phyloP scores from a whole-genome alignment of 1,140 invertebrate species.

The Dendroctonus ponderosae region DNA sequence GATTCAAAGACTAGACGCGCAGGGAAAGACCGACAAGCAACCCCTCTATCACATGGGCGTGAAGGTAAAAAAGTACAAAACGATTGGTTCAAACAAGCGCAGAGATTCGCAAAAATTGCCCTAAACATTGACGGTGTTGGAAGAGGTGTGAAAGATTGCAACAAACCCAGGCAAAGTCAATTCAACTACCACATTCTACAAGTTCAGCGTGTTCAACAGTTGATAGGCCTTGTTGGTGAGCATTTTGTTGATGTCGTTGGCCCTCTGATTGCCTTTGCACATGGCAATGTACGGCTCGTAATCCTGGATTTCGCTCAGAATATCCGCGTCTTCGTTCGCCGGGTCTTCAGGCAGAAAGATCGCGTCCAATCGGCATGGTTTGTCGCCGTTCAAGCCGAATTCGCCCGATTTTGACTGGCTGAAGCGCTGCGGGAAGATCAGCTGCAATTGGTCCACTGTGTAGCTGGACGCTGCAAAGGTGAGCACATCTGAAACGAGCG shows the following conservation, averaged over 20 bases:
- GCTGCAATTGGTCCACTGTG: conserved; percentile 53
- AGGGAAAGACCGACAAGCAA: too few relatives aligned
- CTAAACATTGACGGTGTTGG: too few relatives aligned
- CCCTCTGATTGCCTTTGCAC: conserved; percentile 58
- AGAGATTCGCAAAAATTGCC: too few relatives aligned
- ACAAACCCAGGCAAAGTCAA: too few relatives aligned
- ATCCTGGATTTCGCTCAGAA: conserved; percentile 49
- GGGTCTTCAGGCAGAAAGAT: conserved; percentile 9
- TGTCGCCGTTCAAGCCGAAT: conserved; percentile 17
- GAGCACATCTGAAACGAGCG: conserved; percentile 50
- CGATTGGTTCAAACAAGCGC: too few relatives aligned
- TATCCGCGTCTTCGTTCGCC: conserved; percentile 36
- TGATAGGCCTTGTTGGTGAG: conserved; percentile 62
- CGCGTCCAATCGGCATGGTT: conserved; percentile 15
- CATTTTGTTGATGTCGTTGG: conserved; percentile 61
- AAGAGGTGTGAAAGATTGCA: too few relatives aligned
- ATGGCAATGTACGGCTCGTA: conserved; percentile 54
- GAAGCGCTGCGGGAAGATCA: conserved; percentile 53
- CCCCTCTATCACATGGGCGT: too few relatives aligned
- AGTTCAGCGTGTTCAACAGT: conserved; percentile 57
- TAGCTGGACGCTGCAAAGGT: conserved; percentile 54
- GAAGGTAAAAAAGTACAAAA: too few relatives aligned
- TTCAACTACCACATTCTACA: conserved; percentile 43
- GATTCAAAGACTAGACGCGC: too few relatives aligned
- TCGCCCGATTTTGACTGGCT: conserved; percentile 38